Evolutionary conservation across 2,888 invertebrate genomes (phyloP).

Genomic region (Tetheella fluctuosa): DNA sequence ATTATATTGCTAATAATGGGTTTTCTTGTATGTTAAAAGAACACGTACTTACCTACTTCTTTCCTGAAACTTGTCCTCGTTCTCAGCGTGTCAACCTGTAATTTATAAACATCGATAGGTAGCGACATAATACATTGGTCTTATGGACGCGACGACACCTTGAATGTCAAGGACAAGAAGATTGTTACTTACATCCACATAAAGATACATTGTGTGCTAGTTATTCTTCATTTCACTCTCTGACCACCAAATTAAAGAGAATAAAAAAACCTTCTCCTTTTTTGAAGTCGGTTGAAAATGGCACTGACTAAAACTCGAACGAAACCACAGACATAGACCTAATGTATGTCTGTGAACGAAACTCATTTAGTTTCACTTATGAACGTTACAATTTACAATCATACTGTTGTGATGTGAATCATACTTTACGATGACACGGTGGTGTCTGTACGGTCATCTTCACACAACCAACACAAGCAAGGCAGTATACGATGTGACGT

Average conservation of each 20-base stretch:
- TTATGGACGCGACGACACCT: background rate
- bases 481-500: constrained; percentile 51
- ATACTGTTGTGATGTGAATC: constrained; percentile 25
- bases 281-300: no score
- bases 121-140: background rate
- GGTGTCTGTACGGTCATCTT: background rate
- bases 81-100: no score
- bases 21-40: no score
- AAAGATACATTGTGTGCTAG: background rate
- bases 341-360: no score
- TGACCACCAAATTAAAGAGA: background rate
- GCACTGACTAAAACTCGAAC: no score
- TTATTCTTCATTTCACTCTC: background rate
- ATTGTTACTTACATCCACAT: background rate
- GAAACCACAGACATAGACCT: no score
- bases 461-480: constrained; percentile 17
- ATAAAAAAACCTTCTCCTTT: no score
- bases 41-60: no score
- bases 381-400: no score
- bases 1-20: no score
- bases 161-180: background rate
- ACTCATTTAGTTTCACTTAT: no score
- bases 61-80: no score
- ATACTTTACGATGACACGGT: constrained; percentile 23
- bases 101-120: background rate